Evolutionary conservation across 2,113 vertebrate genomes (phyloP).

Genomic region (Dicaeum eximium): DNA sequence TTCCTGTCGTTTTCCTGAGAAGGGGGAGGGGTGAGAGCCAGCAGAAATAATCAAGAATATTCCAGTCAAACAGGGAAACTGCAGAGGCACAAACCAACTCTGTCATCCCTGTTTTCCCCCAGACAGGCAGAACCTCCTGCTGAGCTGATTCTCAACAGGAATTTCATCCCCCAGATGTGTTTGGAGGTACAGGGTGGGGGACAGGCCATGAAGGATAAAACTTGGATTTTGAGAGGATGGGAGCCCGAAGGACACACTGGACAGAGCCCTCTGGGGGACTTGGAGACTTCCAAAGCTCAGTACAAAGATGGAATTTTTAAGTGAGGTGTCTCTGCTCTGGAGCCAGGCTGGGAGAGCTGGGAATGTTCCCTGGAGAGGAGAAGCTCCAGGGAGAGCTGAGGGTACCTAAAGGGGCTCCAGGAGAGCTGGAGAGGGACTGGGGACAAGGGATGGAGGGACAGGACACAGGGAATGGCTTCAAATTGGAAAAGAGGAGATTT

Average conservation of each 20-base stretch:
- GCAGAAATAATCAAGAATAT: background rate
- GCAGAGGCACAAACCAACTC: background rate
- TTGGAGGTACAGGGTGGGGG: background rate
- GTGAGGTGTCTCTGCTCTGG: background rate
- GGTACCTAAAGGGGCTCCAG: background rate
- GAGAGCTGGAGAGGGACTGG: background rate
- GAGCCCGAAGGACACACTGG: background rate
- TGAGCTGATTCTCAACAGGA: background rate
- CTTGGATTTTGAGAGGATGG: background rate
- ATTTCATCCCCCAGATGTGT: background rate
- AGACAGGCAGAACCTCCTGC: background rate
- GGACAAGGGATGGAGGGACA: background rate
- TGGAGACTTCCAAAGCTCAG: background rate
- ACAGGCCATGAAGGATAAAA: background rate
- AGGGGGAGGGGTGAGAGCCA: background rate
- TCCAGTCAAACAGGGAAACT: background rate
- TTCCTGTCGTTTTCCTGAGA: background rate
- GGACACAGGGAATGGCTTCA: background rate
- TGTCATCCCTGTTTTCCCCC: background rate
- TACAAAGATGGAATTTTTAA: background rate
- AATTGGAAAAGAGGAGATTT: fast-evolving
- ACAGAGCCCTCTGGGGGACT: background rate
- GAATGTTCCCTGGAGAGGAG: background rate
- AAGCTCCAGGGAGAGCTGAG: background rate
- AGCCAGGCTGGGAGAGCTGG: background rate